phyloP scores from a whole-genome alignment of 2,113 vertebrate genomes.

The Archocentrus centrarchus region DNA sequence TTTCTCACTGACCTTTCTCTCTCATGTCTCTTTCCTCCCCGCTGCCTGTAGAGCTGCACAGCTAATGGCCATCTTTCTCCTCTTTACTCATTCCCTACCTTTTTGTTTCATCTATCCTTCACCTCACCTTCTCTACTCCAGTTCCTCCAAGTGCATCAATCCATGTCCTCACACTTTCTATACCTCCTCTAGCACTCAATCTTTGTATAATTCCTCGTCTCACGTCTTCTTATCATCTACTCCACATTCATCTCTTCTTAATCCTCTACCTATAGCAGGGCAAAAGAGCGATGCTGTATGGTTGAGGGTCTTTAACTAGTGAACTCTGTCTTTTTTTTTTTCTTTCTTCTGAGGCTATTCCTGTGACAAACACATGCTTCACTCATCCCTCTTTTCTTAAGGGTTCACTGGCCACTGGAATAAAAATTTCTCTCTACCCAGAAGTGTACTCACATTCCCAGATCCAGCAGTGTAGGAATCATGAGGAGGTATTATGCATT shows the following conservation, averaged over 20 bases:
- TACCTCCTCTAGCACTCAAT: neutral
- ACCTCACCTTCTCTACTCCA: neutral
- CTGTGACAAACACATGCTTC: slow-evolving; percentile 61
- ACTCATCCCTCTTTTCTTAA: slow-evolving; percentile 45
- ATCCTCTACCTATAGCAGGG: slow-evolving; percentile 34
- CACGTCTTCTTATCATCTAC: neutral
- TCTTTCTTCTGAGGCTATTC: slow-evolving; percentile 51
- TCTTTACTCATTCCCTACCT: neutral
- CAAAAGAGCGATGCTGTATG: slow-evolving; percentile 42
- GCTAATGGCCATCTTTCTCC: slow-evolving; percentile 48
- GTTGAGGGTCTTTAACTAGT: slow-evolving; percentile 49
- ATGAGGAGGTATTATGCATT: neutral
- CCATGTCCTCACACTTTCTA: slow-evolving; percentile 1
- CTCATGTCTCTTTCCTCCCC: slow-evolving; percentile 28
- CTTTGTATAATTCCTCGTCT: slow-evolving; percentile 14
- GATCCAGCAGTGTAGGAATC: slow-evolving; percentile 16
- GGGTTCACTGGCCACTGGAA: slow-evolving; percentile 49
- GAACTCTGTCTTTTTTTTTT: slow-evolving; percentile 30
- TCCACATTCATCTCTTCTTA: slow-evolving; percentile 10
- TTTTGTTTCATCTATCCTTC: slow-evolving; percentile 21
- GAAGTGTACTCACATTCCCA: slow-evolving; percentile 29
- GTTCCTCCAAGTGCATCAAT: slow-evolving; percentile 3
- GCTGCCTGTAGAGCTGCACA: slow-evolving; percentile 30
- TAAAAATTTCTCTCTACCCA: slow-evolving; percentile 29
- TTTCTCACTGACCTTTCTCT: slow-evolving; percentile 69